Conservation (phyloP, 2,888 invertebrate genomes). For the Girardia tigrina region DNA sequence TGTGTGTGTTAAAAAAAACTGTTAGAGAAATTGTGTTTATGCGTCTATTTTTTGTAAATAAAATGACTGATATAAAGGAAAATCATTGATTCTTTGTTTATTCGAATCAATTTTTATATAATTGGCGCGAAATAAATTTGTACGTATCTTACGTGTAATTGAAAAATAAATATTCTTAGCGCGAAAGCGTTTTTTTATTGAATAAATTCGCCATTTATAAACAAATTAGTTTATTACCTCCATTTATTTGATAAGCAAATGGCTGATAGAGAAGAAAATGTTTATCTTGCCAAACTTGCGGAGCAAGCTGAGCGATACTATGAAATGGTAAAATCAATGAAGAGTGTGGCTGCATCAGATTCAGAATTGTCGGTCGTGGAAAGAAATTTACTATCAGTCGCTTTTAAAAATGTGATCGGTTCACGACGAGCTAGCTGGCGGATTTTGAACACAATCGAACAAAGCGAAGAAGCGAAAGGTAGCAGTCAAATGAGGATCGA, state of each 20-base stretch:
- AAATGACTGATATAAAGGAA: no score
- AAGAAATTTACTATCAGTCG: constrained; percentile 85
- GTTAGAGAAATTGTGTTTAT: no score
- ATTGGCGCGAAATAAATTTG: no score
- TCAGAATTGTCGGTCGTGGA: constrained; percentile 90
- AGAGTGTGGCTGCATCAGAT: constrained; percentile 67
- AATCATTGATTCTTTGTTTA: no score
- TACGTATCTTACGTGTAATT: no score
- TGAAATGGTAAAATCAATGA: constrained; percentile 94
- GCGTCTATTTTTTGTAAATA: no score
- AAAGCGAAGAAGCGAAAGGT: constrained; percentile 72
- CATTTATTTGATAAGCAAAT: constrained; percentile 1
- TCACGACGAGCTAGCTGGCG: constrained; percentile 92
- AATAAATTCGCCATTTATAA: no score
- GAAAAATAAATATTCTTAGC: no score
- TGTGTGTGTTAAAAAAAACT: no score
- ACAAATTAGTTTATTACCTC: constrained; percentile 14
- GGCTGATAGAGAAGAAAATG: constrained; percentile 33
- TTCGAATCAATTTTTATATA: no score
- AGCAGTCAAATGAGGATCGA: constrained; percentile 72
- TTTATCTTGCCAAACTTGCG: constrained; percentile 34
- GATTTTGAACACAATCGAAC: constrained; percentile 90
- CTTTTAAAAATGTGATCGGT: constrained; percentile 97
- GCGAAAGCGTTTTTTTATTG: no score
- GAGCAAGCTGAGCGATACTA: constrained; percentile 35